Conservation (phyloP, 2,797 vertebrate species). For the Meriones psammophilus region DNA sequence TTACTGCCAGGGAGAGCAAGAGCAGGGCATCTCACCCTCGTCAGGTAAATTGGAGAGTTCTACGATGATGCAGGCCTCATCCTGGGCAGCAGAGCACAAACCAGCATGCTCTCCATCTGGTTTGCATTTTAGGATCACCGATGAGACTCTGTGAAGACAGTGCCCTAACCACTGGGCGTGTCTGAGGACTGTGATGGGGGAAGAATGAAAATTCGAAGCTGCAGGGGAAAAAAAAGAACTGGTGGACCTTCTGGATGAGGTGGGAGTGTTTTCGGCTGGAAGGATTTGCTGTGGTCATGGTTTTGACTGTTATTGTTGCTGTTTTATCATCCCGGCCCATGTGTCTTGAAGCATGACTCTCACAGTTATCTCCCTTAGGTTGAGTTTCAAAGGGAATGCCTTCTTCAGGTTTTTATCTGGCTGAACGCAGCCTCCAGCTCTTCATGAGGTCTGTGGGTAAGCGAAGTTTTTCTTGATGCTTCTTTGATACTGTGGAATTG, state of each 20-base stretch:
- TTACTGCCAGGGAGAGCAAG: not conserved
- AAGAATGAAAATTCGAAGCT: not conserved
- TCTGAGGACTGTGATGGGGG: not conserved
- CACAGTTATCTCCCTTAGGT: not conserved
- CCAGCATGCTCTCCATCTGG: not conserved
- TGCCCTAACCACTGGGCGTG: not conserved
- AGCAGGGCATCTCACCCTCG: too few species aligned
- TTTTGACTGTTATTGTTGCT: not conserved
- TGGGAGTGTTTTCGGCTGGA: too few species aligned
- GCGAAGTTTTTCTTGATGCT: not conserved
- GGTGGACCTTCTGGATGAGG: not conserved
- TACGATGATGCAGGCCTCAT: not conserved
- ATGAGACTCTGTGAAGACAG: not conserved
- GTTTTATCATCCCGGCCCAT: not conserved
- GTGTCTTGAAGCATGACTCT: not conserved
- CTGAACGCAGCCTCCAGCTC: not conserved
- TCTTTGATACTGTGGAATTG: not conserved
- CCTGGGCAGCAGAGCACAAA: not conserved
- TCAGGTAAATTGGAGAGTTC: not conserved
- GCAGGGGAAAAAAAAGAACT: not conserved
- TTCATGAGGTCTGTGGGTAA: not conserved
- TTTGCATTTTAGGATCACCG: not conserved
- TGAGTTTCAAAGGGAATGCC: not conserved
- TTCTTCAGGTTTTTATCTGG: not conserved
- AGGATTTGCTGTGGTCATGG: too few species aligned